Conservation (phyloP, 2,888 invertebrate genomes). For the Globia sparganii region DNA sequence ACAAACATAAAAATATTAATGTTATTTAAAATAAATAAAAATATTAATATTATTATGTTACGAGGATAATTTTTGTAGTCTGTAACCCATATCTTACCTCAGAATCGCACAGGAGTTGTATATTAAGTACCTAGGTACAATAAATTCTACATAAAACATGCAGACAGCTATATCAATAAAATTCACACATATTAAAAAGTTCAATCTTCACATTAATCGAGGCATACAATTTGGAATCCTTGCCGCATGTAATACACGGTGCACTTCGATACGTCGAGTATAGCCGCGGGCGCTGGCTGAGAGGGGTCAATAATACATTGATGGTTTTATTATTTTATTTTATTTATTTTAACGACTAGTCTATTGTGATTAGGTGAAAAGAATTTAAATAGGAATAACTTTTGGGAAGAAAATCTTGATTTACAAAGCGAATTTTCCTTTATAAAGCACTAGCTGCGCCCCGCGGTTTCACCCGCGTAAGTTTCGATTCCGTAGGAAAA, state of each 20-base stretch:
- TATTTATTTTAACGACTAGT: conserved; percentile 26
- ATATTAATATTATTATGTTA: too few relatives aligned
- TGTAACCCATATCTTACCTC: neutral
- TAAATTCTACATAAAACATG: conserved; percentile 2
- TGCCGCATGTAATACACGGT: neutral
- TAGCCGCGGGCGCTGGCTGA: conserved; percentile 20
- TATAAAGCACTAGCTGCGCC: too few relatives aligned
- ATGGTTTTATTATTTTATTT: conserved; percentile 44
- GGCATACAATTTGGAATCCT: conserved; percentile 38
- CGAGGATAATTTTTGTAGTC: neutral
- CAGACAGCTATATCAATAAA: conserved; percentile 27
- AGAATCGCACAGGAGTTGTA: too few relatives aligned
- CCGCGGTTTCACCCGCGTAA: too few relatives aligned
- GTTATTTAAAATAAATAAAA: too few relatives aligned
- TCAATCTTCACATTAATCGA: conserved; percentile 21
- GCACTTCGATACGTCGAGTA: conserved; percentile 1
- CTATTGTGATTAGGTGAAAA: neutral
- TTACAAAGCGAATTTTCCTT: too few relatives aligned
- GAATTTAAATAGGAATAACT: too few relatives aligned
- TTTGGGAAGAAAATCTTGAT: too few relatives aligned
- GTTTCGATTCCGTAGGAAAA: too few relatives aligned
- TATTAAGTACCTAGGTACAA: too few relatives aligned
- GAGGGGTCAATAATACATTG: conserved; percentile 26
- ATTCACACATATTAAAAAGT: conserved; percentile 25
- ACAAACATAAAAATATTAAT: too few relatives aligned